Evolutionary conservation across 2,797 vertebrate genomes (phyloP), one percentile per base, ranked within the genome.

Genomic region (Decapterus maruadsi): DNA sequence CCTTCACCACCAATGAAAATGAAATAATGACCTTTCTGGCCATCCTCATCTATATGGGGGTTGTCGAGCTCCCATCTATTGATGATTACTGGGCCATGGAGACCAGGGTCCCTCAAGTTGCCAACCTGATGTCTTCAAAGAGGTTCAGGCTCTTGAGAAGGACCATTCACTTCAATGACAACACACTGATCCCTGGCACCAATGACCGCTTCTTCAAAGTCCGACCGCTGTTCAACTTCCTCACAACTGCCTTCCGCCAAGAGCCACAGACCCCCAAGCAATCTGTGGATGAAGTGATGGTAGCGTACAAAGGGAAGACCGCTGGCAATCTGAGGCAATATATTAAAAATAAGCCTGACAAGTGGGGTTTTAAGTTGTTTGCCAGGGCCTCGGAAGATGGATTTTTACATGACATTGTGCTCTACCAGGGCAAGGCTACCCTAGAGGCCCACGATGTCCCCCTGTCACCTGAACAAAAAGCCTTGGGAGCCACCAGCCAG

Each of bases 231-330:
- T 72, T 78, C 58, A 68, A 3, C 19, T 55, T 63, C 13, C 45
- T 72, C 3, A 64, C 4, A 72, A 2, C 13, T 46, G 62, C 14
- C 38, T 72, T 72, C 58, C 68, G 76, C 31, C 1, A 9, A 34
- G 78, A 63, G 74, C 38, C 14, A 43, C 36, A 79, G 38, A 72
- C 63, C 38, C 36, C 68, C 6, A 72, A 69, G 2, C 55, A 66
- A 40, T 57, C 67, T 38, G 67, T 75, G 16, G 67, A 71, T 57
- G 54, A 78, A 62, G 60, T 81, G 8, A 83, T 66, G 40, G 68
- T 69, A 66, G 74, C 74, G 40, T 63, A 67, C 69, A 84, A 74
- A 72, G 68, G 17, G 1, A 75, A 68, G 22, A 75, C 51, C 29
- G 48, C 79, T 36, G 51, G 38, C 6, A 81, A 72, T 36, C 20